Base-by-base conservation (phyloP, 2,888 invertebrate genomes). In the Hirtodrosophila confusa region DNA sequence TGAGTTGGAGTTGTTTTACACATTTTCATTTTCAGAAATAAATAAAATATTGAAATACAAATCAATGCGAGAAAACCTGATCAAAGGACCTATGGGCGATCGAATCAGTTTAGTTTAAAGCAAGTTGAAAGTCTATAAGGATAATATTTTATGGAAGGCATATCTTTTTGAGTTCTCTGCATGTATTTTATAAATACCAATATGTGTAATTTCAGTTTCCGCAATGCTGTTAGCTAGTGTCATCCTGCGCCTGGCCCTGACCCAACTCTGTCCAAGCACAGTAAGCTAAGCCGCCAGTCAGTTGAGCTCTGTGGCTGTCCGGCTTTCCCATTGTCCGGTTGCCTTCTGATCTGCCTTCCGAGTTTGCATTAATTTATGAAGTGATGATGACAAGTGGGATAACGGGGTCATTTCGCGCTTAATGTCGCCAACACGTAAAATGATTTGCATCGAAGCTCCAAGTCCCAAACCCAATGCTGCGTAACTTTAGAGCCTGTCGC, bases 381-480 rank as follows among this genome's bases (percentile, higher is more conserved):
- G 87, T 88, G 87, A 89, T 80, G 87, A 89, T 87, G 87, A 88
- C 87, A 88, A 88, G 89, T 88, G 89, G 89, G 89, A 88, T 88
- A 89, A 89, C 88, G 87, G 88, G 87, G 87, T 88, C 87, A 88
- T 88, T 89, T 88, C 89, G 87, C 69, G 80, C 89, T 89, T 88
- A 88, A 88, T 88, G 87, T 89, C 89, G 88, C 87, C 86, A 88
- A 89, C 89, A 89, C 89, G 87, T 88, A 88, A 88, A 88, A 84
- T 88, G 86, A 88, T 85, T 84, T 85, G 85, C 88, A 85, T 88
- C 84, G 78, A 69, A 62, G n/a, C 44, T n/a, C 23, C 45, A 54
- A 64, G 49, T 55, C 56, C 57, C 65, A 73, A 68, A 48, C 73
- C 66, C 68, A 80, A 66, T 68, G 69, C 70, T 62, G 82, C 86